Conservation (phyloP, 2,888 invertebrate species). For the Panzeria rudis region DNA sequence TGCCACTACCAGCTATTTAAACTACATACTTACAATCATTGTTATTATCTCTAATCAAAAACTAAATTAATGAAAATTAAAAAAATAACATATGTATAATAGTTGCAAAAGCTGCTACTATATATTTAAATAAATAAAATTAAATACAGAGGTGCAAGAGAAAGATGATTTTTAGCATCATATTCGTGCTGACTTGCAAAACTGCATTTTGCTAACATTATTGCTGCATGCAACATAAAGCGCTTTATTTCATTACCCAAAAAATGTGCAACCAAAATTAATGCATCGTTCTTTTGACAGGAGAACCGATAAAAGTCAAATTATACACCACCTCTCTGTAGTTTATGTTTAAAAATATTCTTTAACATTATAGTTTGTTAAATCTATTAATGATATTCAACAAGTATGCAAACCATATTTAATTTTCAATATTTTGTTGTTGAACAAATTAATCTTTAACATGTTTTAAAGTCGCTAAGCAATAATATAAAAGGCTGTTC, state of each 20-base stretch:
- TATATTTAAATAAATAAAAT: neutral
- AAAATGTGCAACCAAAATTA: neutral
- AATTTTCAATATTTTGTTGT: too few species aligned
- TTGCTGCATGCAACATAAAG: constrained; percentile 27
- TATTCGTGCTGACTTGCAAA: neutral
- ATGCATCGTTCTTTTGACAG: neutral
- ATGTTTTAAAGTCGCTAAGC: too few species aligned
- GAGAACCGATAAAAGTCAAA: neutral
- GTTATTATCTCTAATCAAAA: constrained; percentile 36
- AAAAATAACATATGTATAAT: constrained; percentile 42
- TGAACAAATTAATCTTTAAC: too few species aligned
- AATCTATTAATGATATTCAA: neutral
- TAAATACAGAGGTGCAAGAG: neutral
- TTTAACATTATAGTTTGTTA: constrained; percentile 4
- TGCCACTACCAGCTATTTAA: constrained; percentile 33
- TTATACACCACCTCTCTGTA: constrained; percentile 12
- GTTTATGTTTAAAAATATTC: neutral
- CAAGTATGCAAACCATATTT: too few species aligned
- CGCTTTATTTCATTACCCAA: constrained; percentile 19
- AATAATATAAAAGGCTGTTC: too few species aligned
- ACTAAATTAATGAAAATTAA: constrained; percentile 10
- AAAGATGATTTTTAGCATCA: neutral
- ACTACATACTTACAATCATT: constrained; percentile 52
- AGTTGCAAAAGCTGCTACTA: neutral
- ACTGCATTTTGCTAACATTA: constrained; percentile 15